These are phyloP conservation scores for Morone chrysops DNA, from an alignment of 2,113 vertebrate species.

Conservation along the genomic window DNA sequence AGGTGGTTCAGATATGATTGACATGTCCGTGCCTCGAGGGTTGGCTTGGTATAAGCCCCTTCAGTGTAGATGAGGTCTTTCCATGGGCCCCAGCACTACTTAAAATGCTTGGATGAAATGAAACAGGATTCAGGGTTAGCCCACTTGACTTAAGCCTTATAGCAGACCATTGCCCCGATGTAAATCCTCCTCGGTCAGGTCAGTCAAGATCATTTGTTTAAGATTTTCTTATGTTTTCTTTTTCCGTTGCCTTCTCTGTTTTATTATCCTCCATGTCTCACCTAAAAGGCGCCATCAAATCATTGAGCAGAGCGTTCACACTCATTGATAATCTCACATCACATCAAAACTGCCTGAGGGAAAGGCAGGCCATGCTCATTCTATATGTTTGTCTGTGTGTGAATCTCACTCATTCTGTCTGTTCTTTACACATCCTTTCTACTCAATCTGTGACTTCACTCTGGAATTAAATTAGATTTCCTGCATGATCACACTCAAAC, in stretches of 20 bases:
- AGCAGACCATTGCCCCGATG: constrained; percentile 20
- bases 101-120: constrained; percentile 52
- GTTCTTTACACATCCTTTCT: constrained; percentile 23
- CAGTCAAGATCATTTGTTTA: background rate
- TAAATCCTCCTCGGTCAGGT: constrained; percentile 19
- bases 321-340: constrained; percentile 45
- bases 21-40: constrained; percentile 44
- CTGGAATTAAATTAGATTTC: constrained; percentile 25
- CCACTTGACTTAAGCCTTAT: constrained; percentile 14
- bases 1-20: constrained; percentile 64
- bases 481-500: constrained; percentile 64
- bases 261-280: constrained; percentile 27
- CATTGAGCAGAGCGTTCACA: constrained; percentile 29
- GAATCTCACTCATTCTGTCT: constrained; percentile 39
- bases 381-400: constrained; percentile 65
- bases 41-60: constrained; percentile 10
- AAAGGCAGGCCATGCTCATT: constrained; percentile 85
- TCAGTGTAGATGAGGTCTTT: constrained; percentile 40
- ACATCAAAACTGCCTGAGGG: constrained; percentile 75
- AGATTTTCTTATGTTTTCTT: constrained; percentile 6
- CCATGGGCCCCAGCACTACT: constrained; percentile 35
- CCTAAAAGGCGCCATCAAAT: constrained; percentile 22
- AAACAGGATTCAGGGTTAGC: constrained; percentile 21
- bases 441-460: constrained; percentile 19
- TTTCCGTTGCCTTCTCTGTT: constrained; percentile 2